These are phyloP conservation scores for Huso huso DNA, from an alignment of 2,797 vertebrate genomes.

Conservation along the genomic window DNA sequence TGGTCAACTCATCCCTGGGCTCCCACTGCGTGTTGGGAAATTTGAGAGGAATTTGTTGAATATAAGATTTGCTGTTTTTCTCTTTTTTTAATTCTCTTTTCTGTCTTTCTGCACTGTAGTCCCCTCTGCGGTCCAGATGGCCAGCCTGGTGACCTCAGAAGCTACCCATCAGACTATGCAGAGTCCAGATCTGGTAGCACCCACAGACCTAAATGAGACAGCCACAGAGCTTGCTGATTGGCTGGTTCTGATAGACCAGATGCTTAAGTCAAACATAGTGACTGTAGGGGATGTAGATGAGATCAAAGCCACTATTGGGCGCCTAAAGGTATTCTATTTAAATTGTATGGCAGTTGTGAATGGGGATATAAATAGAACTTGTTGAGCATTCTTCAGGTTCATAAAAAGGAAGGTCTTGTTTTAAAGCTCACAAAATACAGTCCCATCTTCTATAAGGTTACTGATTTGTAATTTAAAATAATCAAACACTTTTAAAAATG, in stretches of 20 bases:
- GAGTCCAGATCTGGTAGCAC: constrained; percentile 62
- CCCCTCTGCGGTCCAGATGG: constrained; percentile 70
- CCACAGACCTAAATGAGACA: constrained; percentile 81
- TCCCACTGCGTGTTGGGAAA: no score
- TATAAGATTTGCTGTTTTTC: neutral
- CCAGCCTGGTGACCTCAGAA: constrained; percentile 61
- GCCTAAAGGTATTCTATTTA: constrained; percentile 70
- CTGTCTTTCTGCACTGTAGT: constrained; percentile 41
- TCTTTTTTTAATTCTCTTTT: neutral
- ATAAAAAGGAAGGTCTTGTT: no score
- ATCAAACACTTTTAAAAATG: no score
- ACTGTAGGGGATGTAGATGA: constrained; percentile 89
- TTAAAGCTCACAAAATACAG: no score
- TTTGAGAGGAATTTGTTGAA: neutral
- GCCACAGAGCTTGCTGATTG: constrained; percentile 88
- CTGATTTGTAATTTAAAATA: no score
- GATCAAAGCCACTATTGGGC: constrained; percentile 81
- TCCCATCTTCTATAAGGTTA: no score
- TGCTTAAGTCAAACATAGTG: constrained; percentile 97
- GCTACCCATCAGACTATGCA: constrained; percentile 48
- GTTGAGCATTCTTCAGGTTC: no score
- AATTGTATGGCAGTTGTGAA: no score
- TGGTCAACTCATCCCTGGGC: no score
- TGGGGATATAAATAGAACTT: no score
- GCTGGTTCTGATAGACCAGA: constrained; percentile 88